Conservation (phyloP, 1,140 invertebrate genomes). For the Microplitis mediator region DNA sequence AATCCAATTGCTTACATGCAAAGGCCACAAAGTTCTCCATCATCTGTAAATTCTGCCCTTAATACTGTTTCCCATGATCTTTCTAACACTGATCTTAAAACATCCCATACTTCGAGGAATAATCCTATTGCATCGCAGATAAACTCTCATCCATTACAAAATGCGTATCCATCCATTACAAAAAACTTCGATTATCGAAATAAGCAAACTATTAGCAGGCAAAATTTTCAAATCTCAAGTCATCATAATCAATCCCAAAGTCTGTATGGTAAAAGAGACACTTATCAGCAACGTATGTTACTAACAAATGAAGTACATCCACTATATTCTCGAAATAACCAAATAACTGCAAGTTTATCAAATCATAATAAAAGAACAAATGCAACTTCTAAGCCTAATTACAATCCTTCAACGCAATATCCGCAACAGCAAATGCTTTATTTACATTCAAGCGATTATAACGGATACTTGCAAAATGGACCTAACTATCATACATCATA, state of each 20-base stretch:
- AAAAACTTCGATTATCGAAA: constrained; percentile 53
- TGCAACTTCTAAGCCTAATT: constrained; percentile 42
- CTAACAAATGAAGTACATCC: constrained; percentile 64
- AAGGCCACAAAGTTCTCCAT: constrained; percentile 56
- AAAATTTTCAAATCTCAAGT: constrained; percentile 38
- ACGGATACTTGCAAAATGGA: constrained; percentile 51
- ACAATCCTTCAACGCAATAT: constrained; percentile 53
- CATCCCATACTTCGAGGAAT: constrained; percentile 44
- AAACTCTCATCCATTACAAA: constrained; percentile 51
- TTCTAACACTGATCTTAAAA: constrained; percentile 42
- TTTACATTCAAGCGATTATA: constrained; percentile 52
- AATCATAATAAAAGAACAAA: constrained; percentile 44
- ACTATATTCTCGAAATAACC: constrained; percentile 60
- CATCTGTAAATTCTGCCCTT: constrained; percentile 48
- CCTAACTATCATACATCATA: constrained; percentile 52
- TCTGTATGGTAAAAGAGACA: constrained; percentile 50
- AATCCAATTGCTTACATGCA: constrained; percentile 55
- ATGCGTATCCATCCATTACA: constrained; percentile 46
- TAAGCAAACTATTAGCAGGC: constrained; percentile 46
- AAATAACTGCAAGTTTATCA: constrained; percentile 33
- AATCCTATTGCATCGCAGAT: constrained; percentile 39
- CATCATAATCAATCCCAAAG: constrained; percentile 50
- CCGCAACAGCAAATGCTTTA: constrained; percentile 54
- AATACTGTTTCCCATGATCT: constrained; percentile 44
- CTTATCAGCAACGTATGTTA: constrained; percentile 46